A percentile compares a stretch with the other conserved stretches of the same genome.
These are phyloP conservation scores for Ormyrus rosae DNA, from an alignment of 2,888 invertebrate species.

Conservation along the genomic window DNA sequence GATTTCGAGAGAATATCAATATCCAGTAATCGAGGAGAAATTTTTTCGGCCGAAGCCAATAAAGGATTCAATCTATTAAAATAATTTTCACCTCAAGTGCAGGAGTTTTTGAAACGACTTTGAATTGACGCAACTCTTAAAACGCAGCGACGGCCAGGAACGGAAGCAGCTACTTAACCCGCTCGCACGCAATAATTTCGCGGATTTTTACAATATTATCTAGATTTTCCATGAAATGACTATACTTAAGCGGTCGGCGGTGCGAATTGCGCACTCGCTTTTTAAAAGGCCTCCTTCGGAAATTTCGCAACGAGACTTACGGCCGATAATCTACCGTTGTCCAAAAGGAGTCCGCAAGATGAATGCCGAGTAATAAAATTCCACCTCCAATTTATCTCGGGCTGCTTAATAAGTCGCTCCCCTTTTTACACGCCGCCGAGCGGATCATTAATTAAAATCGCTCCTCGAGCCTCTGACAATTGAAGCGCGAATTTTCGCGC, in stretches of 20 bases:
- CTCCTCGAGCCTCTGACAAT: constrained; percentile 23
- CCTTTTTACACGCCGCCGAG: constrained; percentile 27
- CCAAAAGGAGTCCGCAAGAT: constrained; percentile 12
- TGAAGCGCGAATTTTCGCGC: background rate
- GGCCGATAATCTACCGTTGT: constrained; percentile 21
- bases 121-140: too few species aligned
- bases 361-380: constrained; percentile 42
- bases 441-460: constrained; percentile 50
- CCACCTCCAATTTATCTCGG: constrained; percentile 37
- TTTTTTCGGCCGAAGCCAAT: too few species aligned
- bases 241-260: background rate
- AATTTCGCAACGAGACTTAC: background rate
- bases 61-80: too few species aligned
- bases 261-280: too few species aligned
- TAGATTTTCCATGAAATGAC: background rate
- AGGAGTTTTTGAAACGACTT: too few species aligned
- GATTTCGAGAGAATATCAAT: too few species aligned
- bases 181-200: constrained; percentile 1
- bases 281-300: too few species aligned
- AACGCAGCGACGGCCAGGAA: background rate
- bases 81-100: too few species aligned
- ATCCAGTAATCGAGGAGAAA: too few species aligned
- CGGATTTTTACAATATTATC: background rate
- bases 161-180: background rate
- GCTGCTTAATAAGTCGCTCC: constrained; percentile 45